These are phyloP conservation scores for Marronus borbonicus DNA, from an alignment of 2,888 invertebrate genomes.

Conservation along the genomic window DNA sequence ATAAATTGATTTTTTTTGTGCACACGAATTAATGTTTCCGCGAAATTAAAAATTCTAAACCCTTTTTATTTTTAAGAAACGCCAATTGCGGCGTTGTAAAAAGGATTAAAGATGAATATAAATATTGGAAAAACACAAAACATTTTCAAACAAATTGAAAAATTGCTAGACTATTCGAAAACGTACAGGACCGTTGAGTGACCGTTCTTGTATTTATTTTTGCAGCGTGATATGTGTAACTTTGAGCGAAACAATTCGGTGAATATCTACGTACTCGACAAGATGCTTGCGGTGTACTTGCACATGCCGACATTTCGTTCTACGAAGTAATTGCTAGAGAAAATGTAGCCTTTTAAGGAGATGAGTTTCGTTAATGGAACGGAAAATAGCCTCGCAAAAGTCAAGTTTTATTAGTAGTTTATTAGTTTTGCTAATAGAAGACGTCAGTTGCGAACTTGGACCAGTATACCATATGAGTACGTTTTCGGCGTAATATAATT, in stretches of 20 bases:
- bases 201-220: background rate
- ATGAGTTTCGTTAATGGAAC: conserved; percentile 43
- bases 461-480: background rate
- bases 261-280: background rate
- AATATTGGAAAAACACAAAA: too few species aligned
- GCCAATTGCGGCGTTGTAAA: too few species aligned
- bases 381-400: conserved; percentile 30
- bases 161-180: too few species aligned
- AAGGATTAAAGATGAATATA: too few species aligned
- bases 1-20: too few species aligned
- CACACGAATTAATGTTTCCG: too few species aligned
- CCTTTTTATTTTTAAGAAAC: too few species aligned
- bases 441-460: conserved; percentile 7
- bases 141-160: too few species aligned
- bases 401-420: conserved; percentile 30
- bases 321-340: conserved; percentile 16
- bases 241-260: background rate
- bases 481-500: background rate
- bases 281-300: background rate
- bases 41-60: too few species aligned
- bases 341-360: conserved; percentile 39
- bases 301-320: conserved; percentile 6
- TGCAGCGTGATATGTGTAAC: background rate
- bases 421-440: conserved; percentile 23
- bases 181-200: too few species aligned